Evolutionary conservation across 1,140 invertebrate genomes (phyloP), one percentile per base, ranked within the genome.

Genomic region (Drosophila oshimai): DNA sequence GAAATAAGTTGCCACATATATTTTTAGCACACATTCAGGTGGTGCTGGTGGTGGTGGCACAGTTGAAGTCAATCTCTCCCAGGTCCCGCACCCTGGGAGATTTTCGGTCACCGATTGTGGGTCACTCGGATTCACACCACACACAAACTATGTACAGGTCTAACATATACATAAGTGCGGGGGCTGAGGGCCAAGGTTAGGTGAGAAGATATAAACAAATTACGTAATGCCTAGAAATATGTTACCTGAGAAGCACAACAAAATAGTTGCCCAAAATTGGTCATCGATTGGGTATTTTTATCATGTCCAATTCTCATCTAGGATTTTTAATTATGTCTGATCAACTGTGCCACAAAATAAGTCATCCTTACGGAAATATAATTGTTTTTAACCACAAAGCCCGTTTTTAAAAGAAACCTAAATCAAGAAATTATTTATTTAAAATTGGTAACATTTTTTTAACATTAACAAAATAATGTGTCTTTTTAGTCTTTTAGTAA

Each of bases 11-110:
- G 61, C 20, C 7, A 74, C 34, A 68, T 83, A 68, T 83, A 81
- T 77, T 81, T 83, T 77, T 83, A 83, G 78, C 77, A 53, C 54
- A 53, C 53, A 45, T 73, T 83, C 68, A 81, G 73, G 72, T 76
- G 55, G 51, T 55, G 37, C n/a, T n/a, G 60, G 58, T 33, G 44
- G 42, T 36, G 55, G 51, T 55, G 37, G 57, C 57, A 39, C 26
- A 44, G 42, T 41, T 24, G 26, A 15, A 55, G 57, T 12, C 37
- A 17, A 61, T 47, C 67, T 72, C 74, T 81, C 67, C 61, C 67
- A 62, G 75, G 73, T 57, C 46, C 31, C 76, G 31, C 64, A 29
- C 41, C 41, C 68, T 72, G 72, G 37, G 50, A 42, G 49, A 17
- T 6, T 51, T 54, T 57, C 33, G n/a, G n/a, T n/a, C n/a, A n/a